Conservation (phyloP, 2,888 invertebrate species). For the Andrena dorsata region DNA sequence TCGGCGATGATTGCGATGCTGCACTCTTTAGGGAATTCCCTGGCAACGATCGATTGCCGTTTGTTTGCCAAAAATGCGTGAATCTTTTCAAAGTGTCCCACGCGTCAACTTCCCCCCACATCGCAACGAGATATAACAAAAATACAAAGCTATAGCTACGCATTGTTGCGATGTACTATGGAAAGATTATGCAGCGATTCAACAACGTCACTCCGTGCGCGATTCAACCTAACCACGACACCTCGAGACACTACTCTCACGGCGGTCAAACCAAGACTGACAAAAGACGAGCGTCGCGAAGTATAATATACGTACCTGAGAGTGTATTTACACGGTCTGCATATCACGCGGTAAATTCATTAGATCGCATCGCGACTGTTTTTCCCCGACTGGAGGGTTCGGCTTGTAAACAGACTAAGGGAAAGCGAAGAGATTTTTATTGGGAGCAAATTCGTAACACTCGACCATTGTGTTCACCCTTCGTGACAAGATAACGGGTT, state of each 20-base stretch:
- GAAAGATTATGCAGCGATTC: background rate
- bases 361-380: background rate
- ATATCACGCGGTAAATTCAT: conserved; percentile 52
- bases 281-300: conserved; percentile 21
- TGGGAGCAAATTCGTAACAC: conserved; percentile 29
- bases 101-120: conserved; percentile 27
- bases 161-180: conserved; percentile 16
- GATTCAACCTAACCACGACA: background rate
- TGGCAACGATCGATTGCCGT: conserved; percentile 10
- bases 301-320: conserved; percentile 70
- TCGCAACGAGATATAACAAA: conserved; percentile 27
- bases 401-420: conserved; percentile 19
- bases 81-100: conserved; percentile 55
- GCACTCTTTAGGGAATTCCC: conserved; percentile 6
- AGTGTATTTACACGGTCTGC: conserved; percentile 66
- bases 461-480: conserved; percentile 51
- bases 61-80: conserved; percentile 56
- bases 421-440: conserved; percentile 76
- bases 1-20: conserved; percentile 9
- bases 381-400: background rate
- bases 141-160: conserved; percentile 3
- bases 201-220: background rate
- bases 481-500: conserved; percentile 13
- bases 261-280: conserved; percentile 19
- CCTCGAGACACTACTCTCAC: background rate